Evolutionary conservation across 2,888 invertebrate genomes (phyloP).

Genomic region (Sesamia inferens): DNA sequence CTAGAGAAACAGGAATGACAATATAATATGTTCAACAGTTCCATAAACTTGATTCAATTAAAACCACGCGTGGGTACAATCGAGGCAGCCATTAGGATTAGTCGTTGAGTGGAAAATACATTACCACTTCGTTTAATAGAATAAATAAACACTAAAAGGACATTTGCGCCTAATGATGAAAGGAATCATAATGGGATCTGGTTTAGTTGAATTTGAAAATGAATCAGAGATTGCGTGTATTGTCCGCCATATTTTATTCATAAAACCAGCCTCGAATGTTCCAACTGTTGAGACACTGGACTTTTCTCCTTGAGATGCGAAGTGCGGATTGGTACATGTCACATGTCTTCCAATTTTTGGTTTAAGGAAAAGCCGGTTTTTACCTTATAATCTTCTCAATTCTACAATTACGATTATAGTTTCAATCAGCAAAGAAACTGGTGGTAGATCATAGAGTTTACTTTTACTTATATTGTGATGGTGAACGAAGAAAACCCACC

Average conservation of each 20-base stretch:
- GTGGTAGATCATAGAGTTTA: not conserved
- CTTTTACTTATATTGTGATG: not conserved
- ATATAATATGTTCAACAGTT: conserved; percentile 51
- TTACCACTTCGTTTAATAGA: conserved; percentile 69
- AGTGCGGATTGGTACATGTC: not conserved
- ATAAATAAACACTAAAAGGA: conserved; percentile 70
- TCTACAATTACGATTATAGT: not conserved
- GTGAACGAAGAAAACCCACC: not conserved
- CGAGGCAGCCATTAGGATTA: conserved; percentile 56
- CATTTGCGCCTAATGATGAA: conserved; percentile 58
- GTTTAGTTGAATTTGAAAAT: conserved; percentile 6
- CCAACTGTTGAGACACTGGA: not conserved
- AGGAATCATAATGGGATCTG: conserved; percentile 56
- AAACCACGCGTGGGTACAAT: conserved; percentile 59
- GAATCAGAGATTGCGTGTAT: not conserved
- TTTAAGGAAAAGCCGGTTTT: not conserved
- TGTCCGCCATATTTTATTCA: not conserved
- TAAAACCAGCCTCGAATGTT: not conserved
- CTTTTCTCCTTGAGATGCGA: not conserved
- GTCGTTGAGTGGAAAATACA: conserved; percentile 65
- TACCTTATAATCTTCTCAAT: not conserved
- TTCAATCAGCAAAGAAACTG: not conserved
- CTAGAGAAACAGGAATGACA: conserved; percentile 47
- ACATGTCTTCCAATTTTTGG: not conserved
- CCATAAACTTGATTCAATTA: conserved; percentile 62